phyloP scores from a whole-genome alignment of 2,797 vertebrate species.

The Mormyrus hasselquistii region DNA sequence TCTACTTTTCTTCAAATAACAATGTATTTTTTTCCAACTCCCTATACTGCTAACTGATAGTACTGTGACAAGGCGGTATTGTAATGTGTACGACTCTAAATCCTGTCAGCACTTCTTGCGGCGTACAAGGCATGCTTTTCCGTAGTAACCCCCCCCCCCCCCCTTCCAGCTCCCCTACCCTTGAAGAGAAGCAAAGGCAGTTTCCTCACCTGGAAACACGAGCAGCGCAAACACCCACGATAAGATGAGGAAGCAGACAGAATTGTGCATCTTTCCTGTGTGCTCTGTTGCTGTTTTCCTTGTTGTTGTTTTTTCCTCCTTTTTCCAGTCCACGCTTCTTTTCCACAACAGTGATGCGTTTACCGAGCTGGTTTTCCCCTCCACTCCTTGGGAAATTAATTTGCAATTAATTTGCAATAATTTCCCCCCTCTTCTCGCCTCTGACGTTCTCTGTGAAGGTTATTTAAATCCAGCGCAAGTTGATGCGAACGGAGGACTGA shows the following conservation, averaged over 20 bases:
- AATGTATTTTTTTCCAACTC: background rate
- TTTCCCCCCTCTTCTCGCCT: conserved; percentile 30
- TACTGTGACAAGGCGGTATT: background rate
- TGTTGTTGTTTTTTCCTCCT: conserved; percentile 6
- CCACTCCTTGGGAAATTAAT: conserved; percentile 18
- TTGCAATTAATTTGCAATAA: conserved; percentile 35
- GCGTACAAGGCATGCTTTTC: background rate
- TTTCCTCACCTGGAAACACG: conserved; percentile 65
- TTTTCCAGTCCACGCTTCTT: conserved; percentile 27
- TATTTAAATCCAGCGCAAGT: conserved; percentile 59
- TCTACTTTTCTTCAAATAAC: background rate
- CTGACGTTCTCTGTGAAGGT: conserved; percentile 39
- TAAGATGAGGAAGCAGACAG: conserved; percentile 60
- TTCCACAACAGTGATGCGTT: conserved; percentile 20
- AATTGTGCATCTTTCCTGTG: conserved; percentile 63
- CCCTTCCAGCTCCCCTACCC: background rate
- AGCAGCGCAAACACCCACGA: conserved; percentile 63
- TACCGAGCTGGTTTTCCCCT: conserved; percentile 11
- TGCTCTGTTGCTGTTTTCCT: conserved; percentile 34
- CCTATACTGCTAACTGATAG: background rate
- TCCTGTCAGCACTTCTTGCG: background rate
- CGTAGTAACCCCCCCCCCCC: background rate
- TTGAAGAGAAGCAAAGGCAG: conserved; percentile 17
- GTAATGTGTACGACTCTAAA: background rate
- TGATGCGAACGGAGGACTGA: conserved; percentile 45